Evolutionary conservation across 2,797 vertebrate genomes (phyloP).

Genomic region (Macropodus opercularis): DNA sequence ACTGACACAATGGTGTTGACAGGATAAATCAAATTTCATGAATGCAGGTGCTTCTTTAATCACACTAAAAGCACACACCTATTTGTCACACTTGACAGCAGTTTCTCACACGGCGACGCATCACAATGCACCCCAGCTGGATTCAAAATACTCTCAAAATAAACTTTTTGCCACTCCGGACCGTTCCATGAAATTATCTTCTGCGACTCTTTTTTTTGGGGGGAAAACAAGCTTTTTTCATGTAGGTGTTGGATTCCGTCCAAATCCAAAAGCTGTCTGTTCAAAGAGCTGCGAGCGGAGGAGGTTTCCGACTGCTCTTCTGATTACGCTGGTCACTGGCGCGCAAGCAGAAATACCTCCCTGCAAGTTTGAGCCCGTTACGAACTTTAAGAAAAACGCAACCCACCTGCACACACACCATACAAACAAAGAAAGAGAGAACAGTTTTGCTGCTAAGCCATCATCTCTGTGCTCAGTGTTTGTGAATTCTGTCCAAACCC

Average conservation of each 20-base stretch:
- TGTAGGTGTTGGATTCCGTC: slow-evolving; percentile 26
- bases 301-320: slow-evolving; percentile 25
- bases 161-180: slow-evolving; percentile 2
- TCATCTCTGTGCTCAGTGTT: slow-evolving; percentile 35
- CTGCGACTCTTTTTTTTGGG: slow-evolving; percentile 2
- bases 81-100: slow-evolving; percentile 52
- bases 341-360: slow-evolving; percentile 28
- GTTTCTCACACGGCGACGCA: slow-evolving; percentile 18
- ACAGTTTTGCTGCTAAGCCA: slow-evolving; percentile 22
- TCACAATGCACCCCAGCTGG: neutral
- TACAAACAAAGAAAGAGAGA: slow-evolving; percentile 3
- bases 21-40: slow-evolving; percentile 35
- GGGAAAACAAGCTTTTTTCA: slow-evolving; percentile 33
- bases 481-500: slow-evolving; percentile 58
- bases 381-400: slow-evolving; percentile 58
- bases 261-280: slow-evolving; percentile 16
- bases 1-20: slow-evolving; percentile 35
- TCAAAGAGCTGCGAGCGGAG: slow-evolving; percentile 13
- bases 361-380: slow-evolving; percentile 50
- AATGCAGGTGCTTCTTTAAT: slow-evolving; percentile 45
- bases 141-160: slow-evolving; percentile 16
- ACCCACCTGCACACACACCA: slow-evolving; percentile 15
- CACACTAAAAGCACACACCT: slow-evolving; percentile 28
- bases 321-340: slow-evolving; percentile 28
- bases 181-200: slow-evolving; percentile 32